Conservation (phyloP, 2,888 invertebrate species). For the Atherix ibis region DNA sequence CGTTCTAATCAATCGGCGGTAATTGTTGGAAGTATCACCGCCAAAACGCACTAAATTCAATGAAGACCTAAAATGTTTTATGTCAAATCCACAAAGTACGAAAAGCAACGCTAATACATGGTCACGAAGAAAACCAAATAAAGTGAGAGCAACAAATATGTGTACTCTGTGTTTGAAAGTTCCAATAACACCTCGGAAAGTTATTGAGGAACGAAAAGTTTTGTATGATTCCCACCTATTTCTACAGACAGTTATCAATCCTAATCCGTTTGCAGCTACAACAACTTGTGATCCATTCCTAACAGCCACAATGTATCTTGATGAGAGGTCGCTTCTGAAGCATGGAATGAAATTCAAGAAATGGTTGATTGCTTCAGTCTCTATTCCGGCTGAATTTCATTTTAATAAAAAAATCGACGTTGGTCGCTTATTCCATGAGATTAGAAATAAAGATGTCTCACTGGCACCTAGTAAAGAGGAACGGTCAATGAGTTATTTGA, state of each 20-base stretch:
- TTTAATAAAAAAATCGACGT: conserved; percentile 48
- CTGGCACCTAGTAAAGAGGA: conserved; percentile 55
- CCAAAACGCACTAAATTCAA: conserved; percentile 26
- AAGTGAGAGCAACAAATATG: conserved; percentile 11
- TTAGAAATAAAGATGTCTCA: conserved; percentile 47
- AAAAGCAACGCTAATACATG: conserved; percentile 17
- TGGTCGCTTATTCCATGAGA: conserved; percentile 59
- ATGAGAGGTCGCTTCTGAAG: conserved; percentile 48
- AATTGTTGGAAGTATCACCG: conserved; percentile 20
- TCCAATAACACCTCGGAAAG: conserved; percentile 18
- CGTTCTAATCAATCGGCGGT: not conserved
- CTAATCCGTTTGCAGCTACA: conserved; percentile 37
- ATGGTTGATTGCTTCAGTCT: conserved; percentile 63
- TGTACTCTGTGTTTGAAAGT: conserved; percentile 21
- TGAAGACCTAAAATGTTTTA: conserved; percentile 13
- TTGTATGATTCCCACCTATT: conserved; percentile 28
- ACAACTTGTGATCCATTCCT: conserved; percentile 50
- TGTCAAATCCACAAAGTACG: conserved; percentile 3
- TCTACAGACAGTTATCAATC: conserved; percentile 31
- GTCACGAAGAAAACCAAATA: conserved; percentile 18
- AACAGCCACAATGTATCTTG: conserved; percentile 47
- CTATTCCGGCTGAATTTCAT: conserved; percentile 55
- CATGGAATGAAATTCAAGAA: conserved; percentile 58
- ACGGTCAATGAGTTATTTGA: conserved; percentile 51
- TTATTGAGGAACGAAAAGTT: conserved; percentile 16